Percentiles rank a stretch among this genome's conserved stretches.
phyloP scores from a whole-genome alignment of 2,888 invertebrate species.

The Standfussiana lucernea region DNA sequence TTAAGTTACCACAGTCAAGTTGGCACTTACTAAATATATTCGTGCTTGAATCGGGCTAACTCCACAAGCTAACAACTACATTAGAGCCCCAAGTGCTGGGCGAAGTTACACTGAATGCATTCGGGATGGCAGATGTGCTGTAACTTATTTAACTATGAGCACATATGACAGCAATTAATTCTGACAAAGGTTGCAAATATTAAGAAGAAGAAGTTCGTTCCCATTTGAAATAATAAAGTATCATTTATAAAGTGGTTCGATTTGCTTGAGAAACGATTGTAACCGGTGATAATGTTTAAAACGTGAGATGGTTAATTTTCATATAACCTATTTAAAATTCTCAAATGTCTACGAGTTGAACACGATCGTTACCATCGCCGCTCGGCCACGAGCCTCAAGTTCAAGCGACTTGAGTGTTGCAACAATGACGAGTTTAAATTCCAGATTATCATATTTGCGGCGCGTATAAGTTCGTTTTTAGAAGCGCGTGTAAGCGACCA shows the following conservation, averaged over 20 bases:
- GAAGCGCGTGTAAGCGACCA: too few relatives aligned
- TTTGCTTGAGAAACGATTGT: not conserved
- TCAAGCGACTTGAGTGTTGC: too few relatives aligned
- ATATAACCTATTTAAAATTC: not conserved
- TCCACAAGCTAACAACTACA: constrained; percentile 52
- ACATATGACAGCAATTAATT: constrained; percentile 6
- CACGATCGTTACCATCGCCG: too few relatives aligned
- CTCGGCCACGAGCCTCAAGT: too few relatives aligned
- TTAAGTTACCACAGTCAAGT: constrained; percentile 78
- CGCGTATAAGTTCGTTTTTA: too few relatives aligned
- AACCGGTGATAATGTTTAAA: too few relatives aligned
- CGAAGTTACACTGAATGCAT: constrained; percentile 47
- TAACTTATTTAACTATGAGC: constrained; percentile 18
- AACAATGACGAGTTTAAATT: too few relatives aligned
- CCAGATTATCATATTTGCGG: too few relatives aligned
- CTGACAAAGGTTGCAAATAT: not conserved
- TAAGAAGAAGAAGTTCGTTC: not conserved
- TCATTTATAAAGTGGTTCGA: not conserved
- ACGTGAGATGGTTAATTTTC: not conserved
- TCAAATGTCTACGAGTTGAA: too few relatives aligned
- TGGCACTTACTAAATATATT: constrained; percentile 66
- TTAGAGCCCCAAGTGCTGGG: constrained; percentile 38
- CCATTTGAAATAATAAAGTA: not conserved
- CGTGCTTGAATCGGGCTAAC: constrained; percentile 59
- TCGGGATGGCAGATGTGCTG: constrained; percentile 23